phyloP scores from a whole-genome alignment of 2,113 vertebrate species.

The Phoxinus phoxinus region DNA sequence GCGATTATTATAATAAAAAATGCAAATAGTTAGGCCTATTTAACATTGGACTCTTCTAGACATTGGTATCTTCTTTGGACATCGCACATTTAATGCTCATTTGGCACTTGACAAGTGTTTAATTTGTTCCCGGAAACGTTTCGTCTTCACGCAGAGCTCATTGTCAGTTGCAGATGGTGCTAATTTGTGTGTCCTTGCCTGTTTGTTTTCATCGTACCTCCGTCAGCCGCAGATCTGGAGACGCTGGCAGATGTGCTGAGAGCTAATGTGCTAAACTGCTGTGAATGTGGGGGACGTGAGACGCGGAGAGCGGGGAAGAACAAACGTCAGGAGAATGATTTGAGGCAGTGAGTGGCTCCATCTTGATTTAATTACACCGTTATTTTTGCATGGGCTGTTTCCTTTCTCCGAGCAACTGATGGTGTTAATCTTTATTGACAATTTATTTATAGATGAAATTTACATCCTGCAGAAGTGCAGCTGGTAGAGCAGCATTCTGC shows the following conservation, averaged over 20 bases:
- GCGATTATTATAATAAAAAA: neutral
- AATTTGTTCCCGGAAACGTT: neutral
- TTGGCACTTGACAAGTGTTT: constrained; percentile 14
- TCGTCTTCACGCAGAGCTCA: neutral
- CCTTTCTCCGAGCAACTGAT: neutral
- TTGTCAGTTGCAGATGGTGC: constrained; percentile 5
- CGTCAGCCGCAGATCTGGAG: neutral
- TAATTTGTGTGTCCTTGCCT: constrained; percentile 1
- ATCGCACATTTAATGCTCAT: neutral
- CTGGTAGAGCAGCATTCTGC: neutral
- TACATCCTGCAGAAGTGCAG: neutral
- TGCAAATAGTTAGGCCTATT: neutral
- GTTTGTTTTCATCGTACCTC: constrained; percentile 16
- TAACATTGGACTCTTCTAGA: too few species aligned
- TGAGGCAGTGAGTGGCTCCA: neutral
- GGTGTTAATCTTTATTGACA: neutral
- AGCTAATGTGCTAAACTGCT: neutral
- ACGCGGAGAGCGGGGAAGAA: neutral
- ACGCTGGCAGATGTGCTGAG: constrained; percentile 4
- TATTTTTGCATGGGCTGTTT: constrained; percentile 10
- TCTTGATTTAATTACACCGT: constrained; percentile 8
- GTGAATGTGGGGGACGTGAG: neutral
- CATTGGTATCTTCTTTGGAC: neutral
- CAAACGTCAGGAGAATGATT: neutral
- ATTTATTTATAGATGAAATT: neutral